phyloP scores from a whole-genome alignment of 2,888 invertebrate genomes.

The Lycocerus yunnanus region DNA sequence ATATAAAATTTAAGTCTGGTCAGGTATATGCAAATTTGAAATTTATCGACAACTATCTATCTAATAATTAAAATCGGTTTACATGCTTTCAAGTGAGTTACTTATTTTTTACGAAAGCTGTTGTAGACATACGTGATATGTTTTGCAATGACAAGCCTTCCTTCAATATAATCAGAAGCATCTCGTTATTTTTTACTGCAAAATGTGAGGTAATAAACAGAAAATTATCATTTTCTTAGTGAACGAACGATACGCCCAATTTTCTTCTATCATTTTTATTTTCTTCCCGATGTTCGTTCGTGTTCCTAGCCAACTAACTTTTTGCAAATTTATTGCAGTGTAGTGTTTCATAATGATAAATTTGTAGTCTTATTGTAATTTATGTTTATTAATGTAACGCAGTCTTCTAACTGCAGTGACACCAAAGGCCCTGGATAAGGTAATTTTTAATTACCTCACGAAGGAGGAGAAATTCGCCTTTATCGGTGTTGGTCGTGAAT shows the following conservation, averaged over 20 bases:
- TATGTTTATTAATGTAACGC: too few relatives aligned
- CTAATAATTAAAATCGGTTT: background rate
- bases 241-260: background rate
- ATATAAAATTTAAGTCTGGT: background rate
- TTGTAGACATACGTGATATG: background rate
- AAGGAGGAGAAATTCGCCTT: too few relatives aligned
- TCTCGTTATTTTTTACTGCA: background rate
- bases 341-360: too few relatives aligned
- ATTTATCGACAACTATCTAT: background rate
- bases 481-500: too few relatives aligned
- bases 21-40: background rate
- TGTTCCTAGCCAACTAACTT: background rate
- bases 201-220: background rate
- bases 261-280: background rate
- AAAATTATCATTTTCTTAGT: background rate
- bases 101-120: background rate
- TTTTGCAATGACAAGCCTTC: background rate
- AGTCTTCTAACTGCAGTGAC: too few relatives aligned
- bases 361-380: too few relatives aligned
- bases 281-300: background rate
- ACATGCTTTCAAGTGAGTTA: background rate
- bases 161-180: background rate
- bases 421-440: too few relatives aligned
- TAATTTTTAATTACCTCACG: too few relatives aligned
- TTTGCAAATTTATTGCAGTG: background rate